phyloP scores from a whole-genome alignment of 2,797 vertebrate species.

The Muraenolepis orangiensis region DNA sequence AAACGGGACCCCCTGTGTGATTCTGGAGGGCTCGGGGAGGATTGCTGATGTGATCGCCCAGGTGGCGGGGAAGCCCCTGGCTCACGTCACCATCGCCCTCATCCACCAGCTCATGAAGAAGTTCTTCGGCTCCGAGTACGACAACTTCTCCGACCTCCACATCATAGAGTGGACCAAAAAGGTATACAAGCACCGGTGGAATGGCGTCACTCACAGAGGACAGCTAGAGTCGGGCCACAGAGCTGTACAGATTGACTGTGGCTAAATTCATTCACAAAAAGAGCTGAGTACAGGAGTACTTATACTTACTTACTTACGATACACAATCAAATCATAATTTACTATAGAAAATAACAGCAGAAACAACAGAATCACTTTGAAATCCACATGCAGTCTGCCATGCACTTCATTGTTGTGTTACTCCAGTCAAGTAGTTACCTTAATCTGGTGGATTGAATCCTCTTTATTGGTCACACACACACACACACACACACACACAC shows the following conservation, averaged over 20 bases:
- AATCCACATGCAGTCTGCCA: not conserved
- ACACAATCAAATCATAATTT: not conserved
- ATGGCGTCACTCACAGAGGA: not conserved
- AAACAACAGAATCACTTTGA: not conserved
- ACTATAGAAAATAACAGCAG: not conserved
- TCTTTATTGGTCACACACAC: no score
- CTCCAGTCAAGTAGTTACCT: no score
- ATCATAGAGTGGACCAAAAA: constrained; percentile 92
- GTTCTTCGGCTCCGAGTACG: constrained; percentile 79
- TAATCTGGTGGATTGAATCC: no score
- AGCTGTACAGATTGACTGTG: not conserved
- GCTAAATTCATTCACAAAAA: not conserved
- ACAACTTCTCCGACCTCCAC: constrained; percentile 70
- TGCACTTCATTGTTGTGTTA: no score
- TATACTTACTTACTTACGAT: no score
- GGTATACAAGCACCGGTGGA: constrained; percentile 63
- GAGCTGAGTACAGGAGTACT: not conserved
- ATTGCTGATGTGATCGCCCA: constrained; percentile 90
- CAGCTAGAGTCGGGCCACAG: no score
- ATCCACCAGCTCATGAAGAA: constrained; percentile 77
- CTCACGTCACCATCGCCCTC: constrained; percentile 74
- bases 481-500: no score
- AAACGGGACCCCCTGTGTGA: constrained; percentile 86
- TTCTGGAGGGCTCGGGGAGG: constrained; percentile 90
- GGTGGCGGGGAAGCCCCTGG: constrained; percentile 74